Evolutionary conservation across 2,888 invertebrate species (phyloP).

Genomic region (Leptopilina myrica): DNA sequence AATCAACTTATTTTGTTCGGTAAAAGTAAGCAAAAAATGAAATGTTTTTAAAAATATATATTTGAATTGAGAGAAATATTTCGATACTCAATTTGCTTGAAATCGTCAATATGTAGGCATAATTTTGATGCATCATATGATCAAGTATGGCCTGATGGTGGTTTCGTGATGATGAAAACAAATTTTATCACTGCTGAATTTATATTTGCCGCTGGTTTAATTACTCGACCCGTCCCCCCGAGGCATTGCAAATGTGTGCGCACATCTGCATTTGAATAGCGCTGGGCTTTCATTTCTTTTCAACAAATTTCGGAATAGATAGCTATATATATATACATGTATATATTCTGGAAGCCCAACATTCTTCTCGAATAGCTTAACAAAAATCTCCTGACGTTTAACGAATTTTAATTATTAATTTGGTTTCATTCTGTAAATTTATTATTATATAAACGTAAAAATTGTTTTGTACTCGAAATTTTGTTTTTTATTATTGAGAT

Average conservation of each 20-base stretch:
- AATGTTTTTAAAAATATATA: too few species aligned
- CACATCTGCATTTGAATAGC: conserved; percentile 13
- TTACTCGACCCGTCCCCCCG: conserved; percentile 50
- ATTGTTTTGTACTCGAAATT: too few species aligned
- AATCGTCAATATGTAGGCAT: conserved; percentile 3
- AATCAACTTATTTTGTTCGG: too few species aligned
- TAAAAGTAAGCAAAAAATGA: too few species aligned
- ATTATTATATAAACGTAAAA: too few species aligned
- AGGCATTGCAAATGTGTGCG: background rate
- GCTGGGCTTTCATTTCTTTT: conserved; percentile 4
- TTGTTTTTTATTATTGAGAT: too few species aligned
- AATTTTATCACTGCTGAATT: conserved; percentile 38
- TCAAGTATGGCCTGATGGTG: background rate
- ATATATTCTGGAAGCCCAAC: background rate
- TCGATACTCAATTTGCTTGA: conserved; percentile 4
- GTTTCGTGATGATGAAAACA: conserved; percentile 27
- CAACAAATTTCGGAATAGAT: background rate
- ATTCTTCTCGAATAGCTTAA: background rate
- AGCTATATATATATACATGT: too few species aligned
- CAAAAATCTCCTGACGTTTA: background rate
- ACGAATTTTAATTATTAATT: background rate
- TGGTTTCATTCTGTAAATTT: too few species aligned
- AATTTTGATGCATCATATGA: conserved; percentile 27
- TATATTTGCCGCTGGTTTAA: conserved; percentile 48
- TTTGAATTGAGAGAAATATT: background rate